Percentiles rank a stretch among this genome's conserved stretches.
Evolutionary conservation across 2,888 invertebrate genomes (phyloP).

Genomic region (Bhutanitis thaidina): DNA sequence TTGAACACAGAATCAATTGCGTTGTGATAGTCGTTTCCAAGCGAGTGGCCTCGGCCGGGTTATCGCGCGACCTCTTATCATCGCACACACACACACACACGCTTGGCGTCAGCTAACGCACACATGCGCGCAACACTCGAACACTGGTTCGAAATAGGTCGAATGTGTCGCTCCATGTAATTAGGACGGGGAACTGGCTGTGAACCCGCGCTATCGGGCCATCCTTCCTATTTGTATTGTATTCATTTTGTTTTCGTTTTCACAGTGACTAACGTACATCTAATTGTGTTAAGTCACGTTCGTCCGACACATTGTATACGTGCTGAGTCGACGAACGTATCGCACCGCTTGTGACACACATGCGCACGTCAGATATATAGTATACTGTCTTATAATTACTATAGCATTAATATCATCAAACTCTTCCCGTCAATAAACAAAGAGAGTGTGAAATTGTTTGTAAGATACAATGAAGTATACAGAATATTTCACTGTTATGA

Average conservation of each 20-base stretch:
- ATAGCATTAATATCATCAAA: background rate
- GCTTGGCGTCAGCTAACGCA: slow-evolving; percentile 15
- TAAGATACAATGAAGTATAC: no score
- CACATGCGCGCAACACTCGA: slow-evolving; percentile 16
- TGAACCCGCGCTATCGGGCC: slow-evolving; percentile 25
- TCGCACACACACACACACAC: slow-evolving; percentile 27
- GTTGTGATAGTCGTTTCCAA: background rate
- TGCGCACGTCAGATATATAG: no score
- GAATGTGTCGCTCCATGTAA: slow-evolving; percentile 48
- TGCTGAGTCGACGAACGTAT: background rate
- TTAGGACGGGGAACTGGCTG: slow-evolving; percentile 49
- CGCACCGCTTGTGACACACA: background rate
- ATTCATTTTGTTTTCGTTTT: slow-evolving; percentile 1
- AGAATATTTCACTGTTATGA: no score
- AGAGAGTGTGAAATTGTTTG: no score
- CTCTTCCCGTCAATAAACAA: no score
- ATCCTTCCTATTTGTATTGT: background rate
- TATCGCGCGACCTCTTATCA: slow-evolving; percentile 37
- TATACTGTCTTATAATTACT: no score
- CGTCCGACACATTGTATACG: background rate
- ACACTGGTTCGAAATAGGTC: slow-evolving; percentile 38
- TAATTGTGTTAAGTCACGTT: background rate
- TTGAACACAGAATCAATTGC: slow-evolving; percentile 10
- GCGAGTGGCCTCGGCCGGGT: slow-evolving; percentile 30
- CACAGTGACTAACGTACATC: background rate